phyloP scores from a whole-genome alignment of 2,888 invertebrate species.

The Pyralis farinalis region DNA sequence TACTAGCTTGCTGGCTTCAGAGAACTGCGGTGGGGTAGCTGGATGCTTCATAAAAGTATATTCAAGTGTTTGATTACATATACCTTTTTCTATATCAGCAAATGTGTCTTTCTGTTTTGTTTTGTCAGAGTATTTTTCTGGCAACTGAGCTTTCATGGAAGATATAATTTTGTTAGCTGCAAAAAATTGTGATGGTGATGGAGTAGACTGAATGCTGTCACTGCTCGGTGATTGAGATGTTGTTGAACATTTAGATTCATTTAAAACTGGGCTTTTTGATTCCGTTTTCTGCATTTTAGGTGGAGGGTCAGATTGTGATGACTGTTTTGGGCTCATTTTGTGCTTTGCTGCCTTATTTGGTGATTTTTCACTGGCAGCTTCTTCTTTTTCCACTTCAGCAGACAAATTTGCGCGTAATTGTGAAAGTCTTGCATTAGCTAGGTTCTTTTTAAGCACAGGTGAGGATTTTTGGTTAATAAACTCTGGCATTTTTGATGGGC shows the following conservation, averaged over 20 bases:
- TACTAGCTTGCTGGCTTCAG: conserved; percentile 65
- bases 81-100: conserved; percentile 69
- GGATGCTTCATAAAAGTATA: conserved; percentile 69
- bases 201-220: conserved; percentile 54
- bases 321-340: conserved; percentile 33
- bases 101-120: conserved; percentile 61
- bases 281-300: conserved; percentile 28
- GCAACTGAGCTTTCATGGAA: conserved; percentile 71
- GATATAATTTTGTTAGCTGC: conserved; percentile 71
- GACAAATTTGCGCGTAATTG: conserved; percentile 45
- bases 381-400: conserved; percentile 38
- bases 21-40: conserved; percentile 69
- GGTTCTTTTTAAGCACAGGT: conserved; percentile 37
- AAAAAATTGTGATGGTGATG: conserved; percentile 69
- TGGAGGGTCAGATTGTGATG: conserved; percentile 32
- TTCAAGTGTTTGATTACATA: conserved; percentile 62
- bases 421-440: conserved; percentile 50
- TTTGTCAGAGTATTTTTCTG: conserved; percentile 56
- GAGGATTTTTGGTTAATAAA: conserved; percentile 10
- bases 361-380: conserved; percentile 29
- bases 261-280: conserved; percentile 41
- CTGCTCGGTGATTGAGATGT: conserved; percentile 52
- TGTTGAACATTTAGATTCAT: conserved; percentile 39
- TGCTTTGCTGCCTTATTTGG: conserved; percentile 24
- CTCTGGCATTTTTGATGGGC: conserved; percentile 14